Conservation (phyloP, 2,888 invertebrate species). For the Hipparchia semele region DNA sequence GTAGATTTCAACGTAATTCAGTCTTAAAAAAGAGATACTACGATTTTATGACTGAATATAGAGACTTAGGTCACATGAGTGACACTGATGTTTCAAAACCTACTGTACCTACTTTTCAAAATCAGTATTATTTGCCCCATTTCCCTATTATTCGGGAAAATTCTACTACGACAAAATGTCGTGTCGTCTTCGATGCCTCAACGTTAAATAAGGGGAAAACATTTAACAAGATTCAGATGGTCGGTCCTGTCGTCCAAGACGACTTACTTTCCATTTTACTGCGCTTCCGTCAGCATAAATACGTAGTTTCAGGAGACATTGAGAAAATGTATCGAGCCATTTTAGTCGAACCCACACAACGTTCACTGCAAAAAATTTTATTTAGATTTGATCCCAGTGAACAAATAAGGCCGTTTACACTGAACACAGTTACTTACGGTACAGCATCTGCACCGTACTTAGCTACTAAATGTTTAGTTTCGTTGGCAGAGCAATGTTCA, state of each 20-base stretch:
- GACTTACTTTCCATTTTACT: slow-evolving; percentile 1
- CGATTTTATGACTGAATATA: background rate
- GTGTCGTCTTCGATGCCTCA: background rate
- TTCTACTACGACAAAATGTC: background rate
- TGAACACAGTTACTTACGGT: background rate
- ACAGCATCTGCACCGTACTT: background rate
- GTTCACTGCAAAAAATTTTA: background rate
- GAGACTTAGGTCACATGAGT: background rate
- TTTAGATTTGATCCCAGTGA: background rate
- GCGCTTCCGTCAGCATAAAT: background rate
- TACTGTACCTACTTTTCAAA: background rate
- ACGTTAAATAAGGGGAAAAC: background rate
- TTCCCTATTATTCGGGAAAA: background rate
- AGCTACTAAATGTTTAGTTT: background rate
- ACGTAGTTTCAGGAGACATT: background rate
- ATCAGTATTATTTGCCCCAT: background rate
- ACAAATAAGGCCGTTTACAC: background rate
- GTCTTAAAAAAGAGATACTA: background rate
- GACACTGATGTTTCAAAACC: background rate
- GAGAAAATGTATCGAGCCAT: slow-evolving; percentile 6
- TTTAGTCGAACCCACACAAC: background rate
- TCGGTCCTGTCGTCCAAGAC: background rate
- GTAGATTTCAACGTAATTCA: background rate
- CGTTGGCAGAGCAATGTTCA: too few species aligned
- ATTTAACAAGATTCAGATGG: background rate